phyloP scores from a whole-genome alignment of 2,888 invertebrate genomes.

The Rotaria macrura region DNA sequence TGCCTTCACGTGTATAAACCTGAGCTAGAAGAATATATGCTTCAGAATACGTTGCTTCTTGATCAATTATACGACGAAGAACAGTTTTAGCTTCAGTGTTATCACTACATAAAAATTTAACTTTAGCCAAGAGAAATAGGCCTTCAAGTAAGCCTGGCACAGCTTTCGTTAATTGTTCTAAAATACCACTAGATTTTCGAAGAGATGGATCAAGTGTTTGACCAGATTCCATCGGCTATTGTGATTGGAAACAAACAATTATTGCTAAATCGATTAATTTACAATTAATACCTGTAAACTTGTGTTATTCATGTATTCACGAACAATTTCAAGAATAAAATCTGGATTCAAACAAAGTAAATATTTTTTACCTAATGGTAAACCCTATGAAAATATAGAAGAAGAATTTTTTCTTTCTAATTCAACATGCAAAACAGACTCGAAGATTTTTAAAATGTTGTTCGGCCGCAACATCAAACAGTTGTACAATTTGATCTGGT shows the following conservation, averaged over 20 bases:
- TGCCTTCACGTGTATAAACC: conserved; percentile 42
- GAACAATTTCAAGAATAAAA: conserved; percentile 67
- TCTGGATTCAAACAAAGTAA: conserved; percentile 70
- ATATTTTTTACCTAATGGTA: conserved; percentile 66
- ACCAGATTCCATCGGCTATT: conserved; percentile 59
- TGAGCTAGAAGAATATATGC: conserved; percentile 71
- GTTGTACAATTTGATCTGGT: conserved; percentile 44
- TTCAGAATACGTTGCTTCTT: conserved; percentile 69
- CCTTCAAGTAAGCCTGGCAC: conserved; percentile 66
- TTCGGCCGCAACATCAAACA: conserved; percentile 46
- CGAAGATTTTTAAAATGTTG: conserved; percentile 45
- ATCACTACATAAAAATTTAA: conserved; percentile 69
- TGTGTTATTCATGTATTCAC: conserved; percentile 63
- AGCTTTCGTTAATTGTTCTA: conserved; percentile 64
- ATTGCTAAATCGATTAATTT: not conserved
- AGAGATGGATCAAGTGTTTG: conserved; percentile 52
- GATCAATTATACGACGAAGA: conserved; percentile 63
- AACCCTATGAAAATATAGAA: conserved; percentile 42
- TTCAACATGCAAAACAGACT: conserved; percentile 37
- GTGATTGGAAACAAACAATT: conserved; percentile 21
- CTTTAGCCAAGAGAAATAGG: conserved; percentile 62
- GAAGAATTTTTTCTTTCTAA: not conserved
- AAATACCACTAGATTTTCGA: conserved; percentile 58
- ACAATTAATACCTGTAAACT: conserved; percentile 48
- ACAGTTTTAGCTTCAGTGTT: conserved; percentile 61